These are phyloP conservation scores for Patella pellucida DNA, from an alignment of 2,888 invertebrate species.

Conservation along the genomic window DNA sequence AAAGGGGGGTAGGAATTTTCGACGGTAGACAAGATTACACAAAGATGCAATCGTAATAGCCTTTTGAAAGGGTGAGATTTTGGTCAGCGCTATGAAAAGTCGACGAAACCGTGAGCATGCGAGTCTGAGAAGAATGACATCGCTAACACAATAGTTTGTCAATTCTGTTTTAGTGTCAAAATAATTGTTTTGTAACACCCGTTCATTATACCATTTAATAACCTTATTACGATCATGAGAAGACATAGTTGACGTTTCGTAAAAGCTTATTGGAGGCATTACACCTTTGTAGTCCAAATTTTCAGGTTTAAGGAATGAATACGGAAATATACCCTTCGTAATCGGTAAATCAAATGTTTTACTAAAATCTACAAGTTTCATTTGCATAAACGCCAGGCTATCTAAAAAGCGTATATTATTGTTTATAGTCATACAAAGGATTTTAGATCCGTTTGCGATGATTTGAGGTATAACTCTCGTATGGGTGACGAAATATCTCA, in stretches of 20 bases:
- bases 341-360: background rate
- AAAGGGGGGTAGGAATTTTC: background rate
- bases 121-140: background rate
- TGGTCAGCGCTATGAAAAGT: background rate
- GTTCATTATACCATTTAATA: background rate
- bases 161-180: background rate
- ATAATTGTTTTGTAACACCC: background rate
- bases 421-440: background rate
- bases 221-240: background rate
- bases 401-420: background rate
- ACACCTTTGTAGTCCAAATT: background rate
- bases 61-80: background rate
- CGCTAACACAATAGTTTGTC: background rate
- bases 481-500: background rate
- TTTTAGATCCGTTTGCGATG: background rate
- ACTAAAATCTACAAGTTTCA: background rate
- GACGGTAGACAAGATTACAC: background rate
- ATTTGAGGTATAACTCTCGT: background rate
- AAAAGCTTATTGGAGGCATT: too few species aligned
- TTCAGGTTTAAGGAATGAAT: background rate
- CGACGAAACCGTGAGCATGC: background rate
- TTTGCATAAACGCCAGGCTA: background rate
- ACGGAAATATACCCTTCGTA: background rate
- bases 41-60: background rate
- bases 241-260: background rate